Base-by-base conservation (phyloP, 53 echinoderm and acorn worm species). In the Arbacia lixula region DNA sequence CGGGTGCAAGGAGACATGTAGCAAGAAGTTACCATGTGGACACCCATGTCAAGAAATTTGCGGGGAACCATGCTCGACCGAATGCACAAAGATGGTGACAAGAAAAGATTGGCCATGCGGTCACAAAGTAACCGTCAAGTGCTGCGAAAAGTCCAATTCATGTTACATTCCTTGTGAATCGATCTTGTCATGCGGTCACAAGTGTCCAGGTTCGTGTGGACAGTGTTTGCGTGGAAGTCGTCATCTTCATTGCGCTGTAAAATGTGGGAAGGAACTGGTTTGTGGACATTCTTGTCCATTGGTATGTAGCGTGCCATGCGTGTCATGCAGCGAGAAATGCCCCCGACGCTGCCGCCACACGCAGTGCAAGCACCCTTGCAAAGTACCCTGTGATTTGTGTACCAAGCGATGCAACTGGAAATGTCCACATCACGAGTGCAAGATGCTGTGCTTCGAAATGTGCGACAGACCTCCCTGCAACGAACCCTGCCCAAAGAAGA, bases 201-300 rank as follows among this genome's bases (percentile, higher is more conserved):
- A n/a, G n/a, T n/a, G n/a, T n/a, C n/a, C n/a, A n/a, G n/a, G n/a
- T n/a, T n/a, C n/a, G n/a, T n/a, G n/a, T n/a, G n/a, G n/a, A n/a
- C n/a, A n/a, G n/a, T n/a, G n/a, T n/a, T n/a, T n/a, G n/a, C n/a
- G n/a, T n/a, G n/a, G n/a, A n/a, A n/a, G n/a, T n/a, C n/a, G n/a
- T n/a, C n/a, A n/a, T n/a, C n/a, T n/a, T n/a, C n/a, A n/a, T n/a
- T n/a, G n/a, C n/a, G n/a, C n/a, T n/a, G n/a, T n/a, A n/a, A n/a
- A n/a, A n/a, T n/a, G n/a, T n/a, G n/a, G n/a, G n/a, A n/a, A n/a
- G n/a, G n/a, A n/a, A n/a, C n/a, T 95, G 5, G 21, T 86, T 0
- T 95, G 96, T 64, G 96, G 93, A 5, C 96, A 95, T 53, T 12
- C 31, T 1, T 93, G 95, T 42, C 39, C 68, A 25, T 43, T 86